Conservation (phyloP, 2,113 vertebrate genomes). For the Climacteris rufus region DNA sequence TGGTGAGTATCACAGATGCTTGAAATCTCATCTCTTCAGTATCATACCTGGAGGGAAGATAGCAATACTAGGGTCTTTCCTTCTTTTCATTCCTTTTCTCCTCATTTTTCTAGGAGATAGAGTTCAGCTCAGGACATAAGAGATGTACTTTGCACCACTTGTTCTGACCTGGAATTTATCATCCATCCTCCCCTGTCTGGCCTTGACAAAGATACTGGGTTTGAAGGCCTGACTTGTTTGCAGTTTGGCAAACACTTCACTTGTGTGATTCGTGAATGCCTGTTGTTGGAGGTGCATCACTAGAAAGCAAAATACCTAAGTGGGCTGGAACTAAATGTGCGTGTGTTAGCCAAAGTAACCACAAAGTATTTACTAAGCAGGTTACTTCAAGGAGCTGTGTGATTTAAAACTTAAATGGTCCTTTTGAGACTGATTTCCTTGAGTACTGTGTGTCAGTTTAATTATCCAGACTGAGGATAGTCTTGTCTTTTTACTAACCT, state of each 20-base stretch:
- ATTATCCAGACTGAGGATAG: neutral
- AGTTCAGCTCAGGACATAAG: neutral
- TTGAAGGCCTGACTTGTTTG: neutral
- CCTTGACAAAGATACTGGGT: neutral
- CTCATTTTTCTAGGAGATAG: neutral
- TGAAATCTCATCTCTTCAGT: conserved; percentile 23
- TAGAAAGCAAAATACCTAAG: neutral
- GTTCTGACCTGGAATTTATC: neutral
- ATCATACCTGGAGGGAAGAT: neutral
- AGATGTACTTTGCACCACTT: neutral
- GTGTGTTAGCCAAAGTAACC: neutral
- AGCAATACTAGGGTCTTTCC: neutral
- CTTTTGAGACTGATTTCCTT: neutral
- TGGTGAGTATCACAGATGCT: conserved; percentile 37
- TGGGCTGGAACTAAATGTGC: neutral
- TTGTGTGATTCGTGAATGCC: neutral
- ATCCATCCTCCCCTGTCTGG: neutral
- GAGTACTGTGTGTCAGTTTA: neutral
- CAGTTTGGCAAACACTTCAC: neutral
- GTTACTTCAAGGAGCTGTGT: neutral
- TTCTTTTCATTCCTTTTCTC: neutral
- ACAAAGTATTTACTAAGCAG: neutral
- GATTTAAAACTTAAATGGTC: neutral
- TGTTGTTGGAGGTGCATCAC: neutral
- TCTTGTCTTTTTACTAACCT: neutral